Evolutionary conservation across 2,113 vertebrate species (phyloP), one percentile per base, ranked within the genome.

Genomic region (Bagarius yarrelli): DNA sequence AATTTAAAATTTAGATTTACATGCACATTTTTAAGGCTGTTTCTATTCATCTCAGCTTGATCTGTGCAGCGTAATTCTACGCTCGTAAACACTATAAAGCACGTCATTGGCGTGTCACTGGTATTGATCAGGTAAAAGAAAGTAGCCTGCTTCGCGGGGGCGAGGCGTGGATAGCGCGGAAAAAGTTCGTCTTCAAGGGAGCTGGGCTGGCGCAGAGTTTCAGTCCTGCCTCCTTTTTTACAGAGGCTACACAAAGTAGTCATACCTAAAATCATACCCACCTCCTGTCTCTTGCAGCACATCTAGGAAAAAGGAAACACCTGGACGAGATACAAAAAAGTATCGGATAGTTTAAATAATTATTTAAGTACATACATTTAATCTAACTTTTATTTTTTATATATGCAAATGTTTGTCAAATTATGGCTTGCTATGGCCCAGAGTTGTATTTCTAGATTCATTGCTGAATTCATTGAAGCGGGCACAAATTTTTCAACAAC

Each of bases 151-250:
- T n/a, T 32, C n/a, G n/a, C n/a, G n/a, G n/a, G n/a, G n/a, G n/a
- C n/a, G n/a, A n/a, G n/a, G n/a, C n/a, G n/a, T n/a, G n/a, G n/a
- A n/a, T n/a, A n/a, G n/a, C n/a, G n/a, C n/a, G n/a, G n/a, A n/a
- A n/a, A 32, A 81, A 75, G 40, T 47, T 81, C 69, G 67, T 69
- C 78, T 74, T 80, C 34, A 67, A 50, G 55, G 82, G 64, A 34
- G 60, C 70, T 86, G 75, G 80, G 53, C 73, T 79, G 50, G 83
- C 59, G 47, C 73, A 83, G 64, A 78, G 59, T 72, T n/a, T 79
- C 79, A 81, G 85, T 74, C 81, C 86, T 81, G 74, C 87, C 89
- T 85, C 76, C 83, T 81, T 57, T 83, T 86, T 82, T 83, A 87
- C 79, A 83, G 81, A 80, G 60, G 27, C 23, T 56, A 34, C 50